Percentiles rank a stretch among this genome's conserved stretches.
These are phyloP conservation scores for Malacosoma neustria DNA, from an alignment of 2,888 invertebrate species.

Conservation along the genomic window DNA sequence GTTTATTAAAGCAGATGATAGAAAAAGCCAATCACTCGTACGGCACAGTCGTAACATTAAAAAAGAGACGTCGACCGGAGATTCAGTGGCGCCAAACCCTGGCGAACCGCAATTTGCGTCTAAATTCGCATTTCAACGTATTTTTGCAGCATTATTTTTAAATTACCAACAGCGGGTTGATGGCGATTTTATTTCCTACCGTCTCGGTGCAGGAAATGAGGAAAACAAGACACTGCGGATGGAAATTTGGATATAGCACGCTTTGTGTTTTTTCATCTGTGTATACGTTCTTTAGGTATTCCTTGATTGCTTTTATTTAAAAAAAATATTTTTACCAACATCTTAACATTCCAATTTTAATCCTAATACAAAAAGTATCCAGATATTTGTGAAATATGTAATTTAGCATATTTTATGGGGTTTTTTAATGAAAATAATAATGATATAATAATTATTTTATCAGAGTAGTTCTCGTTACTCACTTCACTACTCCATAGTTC, in stretches of 20 bases:
- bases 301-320: neutral
- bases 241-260: constrained; percentile 42
- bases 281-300: neutral
- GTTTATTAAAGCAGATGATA: too few species aligned
- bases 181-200: constrained; percentile 66
- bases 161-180: constrained; percentile 61
- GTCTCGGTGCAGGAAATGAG: constrained; percentile 50
- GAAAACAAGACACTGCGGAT: constrained; percentile 49
- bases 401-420: too few species aligned
- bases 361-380: too few species aligned
- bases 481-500: too few species aligned
- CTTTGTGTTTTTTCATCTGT: constrained; percentile 23
- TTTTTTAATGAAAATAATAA: too few species aligned
- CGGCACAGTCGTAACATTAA: constrained; percentile 7
- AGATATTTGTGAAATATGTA: too few species aligned
- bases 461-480: too few species aligned
- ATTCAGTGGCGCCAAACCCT: constrained; percentile 31
- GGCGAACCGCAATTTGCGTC: constrained; percentile 48
- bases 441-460: too few species aligned
- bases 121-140: constrained; percentile 49
- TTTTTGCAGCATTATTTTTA: constrained; percentile 66
- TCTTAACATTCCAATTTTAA: too few species aligned
- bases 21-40: neutral
- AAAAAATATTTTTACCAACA: too few species aligned
- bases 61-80: constrained; percentile 10